phyloP scores from a whole-genome alignment of 1,140 invertebrate genomes.

The Drosophila micromelanica region DNA sequence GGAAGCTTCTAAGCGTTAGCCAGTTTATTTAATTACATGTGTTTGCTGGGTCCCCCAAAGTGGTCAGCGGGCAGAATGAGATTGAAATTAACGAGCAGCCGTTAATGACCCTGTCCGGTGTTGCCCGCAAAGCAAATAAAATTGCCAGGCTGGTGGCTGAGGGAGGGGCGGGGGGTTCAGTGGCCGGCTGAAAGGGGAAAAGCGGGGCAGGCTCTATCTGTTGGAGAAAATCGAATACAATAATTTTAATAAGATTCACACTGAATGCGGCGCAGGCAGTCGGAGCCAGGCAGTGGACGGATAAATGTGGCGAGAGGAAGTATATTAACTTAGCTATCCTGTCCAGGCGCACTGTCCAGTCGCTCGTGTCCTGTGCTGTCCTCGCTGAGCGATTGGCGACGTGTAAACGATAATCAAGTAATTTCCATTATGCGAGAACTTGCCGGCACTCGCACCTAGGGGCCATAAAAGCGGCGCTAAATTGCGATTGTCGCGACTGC shows the following conservation, averaged over 20 bases:
- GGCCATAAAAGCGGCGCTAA: constrained; percentile 74
- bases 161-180: too few species aligned
- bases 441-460: constrained; percentile 36
- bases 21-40: constrained; percentile 50
- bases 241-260: constrained; percentile 43
- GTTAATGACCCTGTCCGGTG: constrained; percentile 59
- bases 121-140: constrained; percentile 52
- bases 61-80: constrained; percentile 36
- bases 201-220: background rate
- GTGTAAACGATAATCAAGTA: constrained; percentile 82
- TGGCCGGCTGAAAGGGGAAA: background rate
- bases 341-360: background rate
- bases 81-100: constrained; percentile 71
- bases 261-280: background rate
- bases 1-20: constrained; percentile 29
- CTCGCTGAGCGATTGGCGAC: constrained; percentile 75
- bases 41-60: constrained; percentile 26
- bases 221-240: constrained; percentile 42
- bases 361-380: background rate
- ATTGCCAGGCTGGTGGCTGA: constrained; percentile 19
- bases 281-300: background rate
- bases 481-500: constrained; percentile 77
- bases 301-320: constrained; percentile 41
- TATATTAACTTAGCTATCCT: constrained; percentile 35
- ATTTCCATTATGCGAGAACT: constrained; percentile 72